Conservation (phyloP, 2,797 vertebrate genomes). For the Peromyscus nudipes region DNA sequence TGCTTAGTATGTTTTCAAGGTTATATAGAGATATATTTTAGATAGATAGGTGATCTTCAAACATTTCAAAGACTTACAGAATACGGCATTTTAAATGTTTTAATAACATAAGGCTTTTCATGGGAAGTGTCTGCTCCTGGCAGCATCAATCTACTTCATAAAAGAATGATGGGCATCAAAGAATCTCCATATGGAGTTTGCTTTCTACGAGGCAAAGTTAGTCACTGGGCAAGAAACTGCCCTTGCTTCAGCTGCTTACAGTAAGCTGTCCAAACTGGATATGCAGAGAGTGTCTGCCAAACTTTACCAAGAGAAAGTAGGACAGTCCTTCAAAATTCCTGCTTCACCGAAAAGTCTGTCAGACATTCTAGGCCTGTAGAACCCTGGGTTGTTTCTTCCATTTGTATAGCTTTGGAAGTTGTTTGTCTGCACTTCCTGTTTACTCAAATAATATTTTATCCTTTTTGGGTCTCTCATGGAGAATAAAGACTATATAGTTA, state of each 20-base stretch:
- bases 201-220: neutral
- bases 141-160: neutral
- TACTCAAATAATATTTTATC: neutral
- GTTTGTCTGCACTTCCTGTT: neutral
- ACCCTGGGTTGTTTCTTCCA: neutral
- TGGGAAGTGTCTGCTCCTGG: neutral
- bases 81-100: neutral
- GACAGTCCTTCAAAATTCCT: neutral
- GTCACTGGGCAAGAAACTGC: neutral
- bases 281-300: neutral
- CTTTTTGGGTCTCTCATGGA: neutral
- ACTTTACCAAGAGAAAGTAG: neutral
- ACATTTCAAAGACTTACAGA: neutral
- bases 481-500: neutral
- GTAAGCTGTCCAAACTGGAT: neutral
- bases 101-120: neutral
- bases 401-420: neutral
- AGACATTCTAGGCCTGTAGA: neutral
- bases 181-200: neutral
- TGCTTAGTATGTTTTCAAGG: neutral
- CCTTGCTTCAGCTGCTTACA: neutral
- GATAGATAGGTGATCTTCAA: neutral
- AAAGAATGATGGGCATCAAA: neutral
- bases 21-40: neutral
- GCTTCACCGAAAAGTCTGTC: neutral